Base-by-base conservation (phyloP, 2,113 vertebrate species). In the Malurus alboscapulatus region DNA sequence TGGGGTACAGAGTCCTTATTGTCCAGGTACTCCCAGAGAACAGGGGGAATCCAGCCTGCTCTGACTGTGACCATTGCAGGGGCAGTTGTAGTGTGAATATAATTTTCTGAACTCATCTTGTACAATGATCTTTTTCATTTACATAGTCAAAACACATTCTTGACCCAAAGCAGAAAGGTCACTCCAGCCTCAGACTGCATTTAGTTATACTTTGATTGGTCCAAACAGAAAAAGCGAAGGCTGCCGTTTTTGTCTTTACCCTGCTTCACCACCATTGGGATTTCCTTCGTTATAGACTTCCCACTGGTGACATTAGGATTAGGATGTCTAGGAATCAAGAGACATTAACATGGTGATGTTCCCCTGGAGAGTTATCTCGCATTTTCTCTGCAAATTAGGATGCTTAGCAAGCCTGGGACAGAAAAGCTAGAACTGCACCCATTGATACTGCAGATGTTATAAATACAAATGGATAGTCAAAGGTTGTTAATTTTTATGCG, bases 401-500 rank as follows among this genome's bases (percentile, higher is more conserved):
- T 90, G 79, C 72, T 96, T 95, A 95, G 82, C 57, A 95, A 90
- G 55, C 59, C 65, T 80, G 76, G 59, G 65, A 88, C 44, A 90
- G 65, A 81, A 55, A 83, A 90, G 40, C 38, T 34, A 72, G 82
- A 94, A 94, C 82, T 95, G 91, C 36, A 91, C 90, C 63, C 94
- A 10, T 63, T 57, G 87, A 79, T 90, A 95, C 88, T 96, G 96
- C 95, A 90, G 96, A 94, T 96, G 93, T 90, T 95, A 92, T 95
- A 96, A 96, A 96, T 96, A 95, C 79, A 94, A 96, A 94, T 72
- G 90, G 82, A 16, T 77, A 95, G 95, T 90, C 93, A 95, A 90
- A 96, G 90, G 92, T 10, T 88, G 93, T 94, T 96, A 95, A 96
- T 95, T 96, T 94, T 96, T 95, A 93, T 93, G 72, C 81, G 90